These are phyloP conservation scores for Tetragonula clypearis DNA, from an alignment of 1,140 invertebrate genomes.

Conservation along the genomic window DNA sequence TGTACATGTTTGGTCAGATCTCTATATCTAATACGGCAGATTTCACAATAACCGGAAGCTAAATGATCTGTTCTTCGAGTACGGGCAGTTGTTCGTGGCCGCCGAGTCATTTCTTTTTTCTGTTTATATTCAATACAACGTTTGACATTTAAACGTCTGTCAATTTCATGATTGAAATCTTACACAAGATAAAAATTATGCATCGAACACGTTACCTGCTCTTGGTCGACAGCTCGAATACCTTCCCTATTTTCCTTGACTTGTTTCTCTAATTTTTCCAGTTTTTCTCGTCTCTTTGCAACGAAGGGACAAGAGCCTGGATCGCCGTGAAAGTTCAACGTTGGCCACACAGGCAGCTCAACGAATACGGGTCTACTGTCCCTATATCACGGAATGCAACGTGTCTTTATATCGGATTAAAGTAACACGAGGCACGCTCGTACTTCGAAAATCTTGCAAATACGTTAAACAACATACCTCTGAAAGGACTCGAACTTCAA, in stretches of 20 bases:
- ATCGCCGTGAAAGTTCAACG: conserved; percentile 78
- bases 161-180: neutral
- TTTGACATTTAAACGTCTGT: neutral
- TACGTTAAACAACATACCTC: conserved; percentile 71
- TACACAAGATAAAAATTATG: too few species aligned
- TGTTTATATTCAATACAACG: conserved; percentile 42
- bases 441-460: neutral
- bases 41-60: conserved; percentile 87
- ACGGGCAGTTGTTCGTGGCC: conserved; percentile 83
- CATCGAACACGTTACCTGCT: conserved; percentile 61
- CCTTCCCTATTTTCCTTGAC: conserved; percentile 76
- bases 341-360: conserved; percentile 80
- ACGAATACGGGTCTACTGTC: conserved; percentile 79
- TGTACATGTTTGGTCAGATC: conserved; percentile 86
- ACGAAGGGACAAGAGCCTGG: conserved; percentile 78
- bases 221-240: conserved; percentile 64
- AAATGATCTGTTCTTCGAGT: conserved; percentile 82
- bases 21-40: conserved; percentile 87
- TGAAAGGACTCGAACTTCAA: conserved; percentile 82
- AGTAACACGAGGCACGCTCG: neutral
- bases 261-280: conserved; percentile 66
- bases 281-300: conserved; percentile 64
- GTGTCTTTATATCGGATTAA: neutral
- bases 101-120: conserved; percentile 85
- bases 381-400: too few species aligned